Evolutionary conservation across 2,797 vertebrate genomes (phyloP).

Genomic region (Notolabrus celidotus): DNA sequence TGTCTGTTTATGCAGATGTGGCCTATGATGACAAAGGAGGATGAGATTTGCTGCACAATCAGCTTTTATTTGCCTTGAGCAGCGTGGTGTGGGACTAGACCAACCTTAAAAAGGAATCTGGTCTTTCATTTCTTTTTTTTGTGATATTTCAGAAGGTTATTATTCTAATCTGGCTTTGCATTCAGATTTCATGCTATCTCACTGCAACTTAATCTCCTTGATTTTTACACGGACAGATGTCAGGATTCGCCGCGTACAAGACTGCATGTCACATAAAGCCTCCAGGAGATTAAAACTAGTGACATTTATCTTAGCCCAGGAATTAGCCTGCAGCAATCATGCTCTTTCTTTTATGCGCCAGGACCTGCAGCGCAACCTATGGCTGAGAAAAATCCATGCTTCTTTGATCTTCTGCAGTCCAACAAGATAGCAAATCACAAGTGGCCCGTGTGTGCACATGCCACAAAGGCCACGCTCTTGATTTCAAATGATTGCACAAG

Average conservation of each 20-base stretch:
- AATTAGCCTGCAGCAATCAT: conserved; percentile 45
- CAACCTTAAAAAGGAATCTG: neutral
- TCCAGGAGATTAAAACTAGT: conserved; percentile 60
- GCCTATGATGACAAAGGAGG: conserved; percentile 46
- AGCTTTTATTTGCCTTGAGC: conserved; percentile 24
- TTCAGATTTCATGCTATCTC: conserved; percentile 29
- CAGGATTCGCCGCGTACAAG: conserved; percentile 20
- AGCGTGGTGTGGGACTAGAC: conserved; percentile 6
- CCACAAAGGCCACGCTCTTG: conserved; percentile 46
- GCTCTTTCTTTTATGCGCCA: conserved; percentile 12
- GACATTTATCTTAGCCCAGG: conserved; percentile 65
- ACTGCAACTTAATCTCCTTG: conserved; percentile 38
- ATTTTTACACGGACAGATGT: conserved; percentile 14
- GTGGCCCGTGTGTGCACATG: conserved; percentile 14
- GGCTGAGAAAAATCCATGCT: conserved; percentile 27
- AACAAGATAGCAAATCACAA: conserved; percentile 43
- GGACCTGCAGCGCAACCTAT: conserved; percentile 32
- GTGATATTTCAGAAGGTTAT: conserved; percentile 31
- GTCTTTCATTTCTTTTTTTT: conserved; percentile 23
- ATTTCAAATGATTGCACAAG: conserved; percentile 52
- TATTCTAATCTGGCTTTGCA: conserved; percentile 47
- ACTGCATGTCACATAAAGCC: conserved; percentile 43
- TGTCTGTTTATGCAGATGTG: conserved; percentile 60
- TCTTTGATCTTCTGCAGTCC: conserved; percentile 46
- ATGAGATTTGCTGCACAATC: conserved; percentile 15